Percentiles rank a stretch among this genome's conserved stretches.
phyloP scores from a whole-genome alignment of 2,888 invertebrate species.

The Coelopa pilipes region DNA sequence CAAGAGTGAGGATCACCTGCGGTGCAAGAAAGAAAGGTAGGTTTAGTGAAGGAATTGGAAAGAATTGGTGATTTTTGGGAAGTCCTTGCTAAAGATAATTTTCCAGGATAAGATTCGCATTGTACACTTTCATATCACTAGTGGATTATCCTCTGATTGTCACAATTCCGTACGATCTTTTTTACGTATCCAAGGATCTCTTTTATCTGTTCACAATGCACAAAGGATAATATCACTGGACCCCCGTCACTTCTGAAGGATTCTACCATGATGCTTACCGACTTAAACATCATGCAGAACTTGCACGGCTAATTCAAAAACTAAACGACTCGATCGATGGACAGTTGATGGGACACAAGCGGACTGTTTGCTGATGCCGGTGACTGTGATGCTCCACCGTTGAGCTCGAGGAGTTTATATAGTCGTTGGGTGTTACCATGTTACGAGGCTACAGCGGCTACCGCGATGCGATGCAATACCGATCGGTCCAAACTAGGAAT shows the following conservation, averaged over 20 bases:
- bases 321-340: background rate
- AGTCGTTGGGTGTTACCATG: conserved; percentile 34
- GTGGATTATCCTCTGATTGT: no score
- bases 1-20: conserved; percentile 51
- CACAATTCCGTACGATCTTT: no score
- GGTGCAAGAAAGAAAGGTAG: conserved; percentile 6
- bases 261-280: conserved; percentile 10
- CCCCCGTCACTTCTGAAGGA: no score
- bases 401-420: conserved; percentile 46
- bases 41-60: background rate
- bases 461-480: conserved; percentile 15
- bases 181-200: no score
- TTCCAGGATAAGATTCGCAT: no score
- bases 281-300: conserved; percentile 9
- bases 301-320: no score
- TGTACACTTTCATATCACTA: no score
- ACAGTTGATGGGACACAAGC: background rate
- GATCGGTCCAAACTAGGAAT: conserved; percentile 36
- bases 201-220: no score
- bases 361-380: conserved; percentile 36
- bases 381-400: conserved; percentile 45
- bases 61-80: background rate
- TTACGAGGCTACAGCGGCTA: conserved; percentile 4
- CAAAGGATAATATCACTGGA: no score
- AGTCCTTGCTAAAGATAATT: no score